Evolutionary conservation across 2,888 invertebrate genomes (phyloP).

Genomic region (Drosophila affinis): DNA sequence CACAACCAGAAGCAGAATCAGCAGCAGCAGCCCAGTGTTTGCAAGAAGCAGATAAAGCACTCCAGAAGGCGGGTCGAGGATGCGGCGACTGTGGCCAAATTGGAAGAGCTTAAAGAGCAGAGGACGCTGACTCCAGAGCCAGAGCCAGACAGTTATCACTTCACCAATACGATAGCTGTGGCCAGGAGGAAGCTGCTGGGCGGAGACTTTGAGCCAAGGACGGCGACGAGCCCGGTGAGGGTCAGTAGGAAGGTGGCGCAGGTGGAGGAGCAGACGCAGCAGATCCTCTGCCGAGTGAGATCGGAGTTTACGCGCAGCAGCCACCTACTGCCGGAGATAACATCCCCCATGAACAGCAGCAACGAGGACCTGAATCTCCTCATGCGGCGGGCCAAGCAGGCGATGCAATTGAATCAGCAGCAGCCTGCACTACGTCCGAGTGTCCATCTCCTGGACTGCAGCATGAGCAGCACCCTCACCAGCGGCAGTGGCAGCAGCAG

Average conservation of each 20-base stretch:
- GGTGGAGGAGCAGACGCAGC: not conserved
- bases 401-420: conserved; percentile 6
- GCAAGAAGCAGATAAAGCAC: conserved; percentile 31
- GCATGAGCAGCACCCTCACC: conserved; percentile 16
- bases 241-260: not conserved
- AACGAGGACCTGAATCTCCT: conserved; percentile 24
- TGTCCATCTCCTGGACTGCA: conserved; percentile 23
- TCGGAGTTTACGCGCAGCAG: not conserved
- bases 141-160: conserved; percentile 62
- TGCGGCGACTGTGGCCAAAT: not conserved
- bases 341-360: conserved; percentile 21
- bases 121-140: conserved; percentile 1
- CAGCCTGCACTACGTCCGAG: not conserved
- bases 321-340: conserved; percentile 5
- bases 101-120: conserved; percentile 12
- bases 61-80: conserved; percentile 49
- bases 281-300: not conserved
- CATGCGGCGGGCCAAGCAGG: conserved; percentile 19
- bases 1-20: not conserved
- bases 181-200: conserved; percentile 56
- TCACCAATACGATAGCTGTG: conserved; percentile 63
- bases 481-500: not conserved
- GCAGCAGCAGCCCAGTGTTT: conserved; percentile 2
- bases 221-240: not conserved
- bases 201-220: conserved; percentile 6